Percentiles rank a stretch among this genome's conserved stretches.
Evolutionary conservation across 2,888 invertebrate genomes (phyloP).

Genomic region (Pollenia griseotomentosa): DNA sequence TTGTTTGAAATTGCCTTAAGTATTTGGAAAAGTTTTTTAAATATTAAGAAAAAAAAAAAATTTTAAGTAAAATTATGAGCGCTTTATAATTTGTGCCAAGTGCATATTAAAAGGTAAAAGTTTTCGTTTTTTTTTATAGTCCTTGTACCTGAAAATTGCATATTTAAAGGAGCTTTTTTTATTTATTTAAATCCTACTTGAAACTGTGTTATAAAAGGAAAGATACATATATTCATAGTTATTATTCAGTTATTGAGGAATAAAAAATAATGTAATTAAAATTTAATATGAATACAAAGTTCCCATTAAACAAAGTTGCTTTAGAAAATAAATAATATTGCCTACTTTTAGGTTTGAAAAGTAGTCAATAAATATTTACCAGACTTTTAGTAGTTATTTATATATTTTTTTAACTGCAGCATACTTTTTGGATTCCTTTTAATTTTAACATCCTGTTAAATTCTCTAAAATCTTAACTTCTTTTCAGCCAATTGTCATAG

Average conservation of each 20-base stretch:
- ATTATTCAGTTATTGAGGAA: too few relatives aligned
- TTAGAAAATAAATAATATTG: not conserved
- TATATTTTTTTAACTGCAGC: not conserved
- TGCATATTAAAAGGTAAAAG: constrained; percentile 39
- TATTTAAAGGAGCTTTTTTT: too few relatives aligned
- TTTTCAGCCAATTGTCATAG: not conserved
- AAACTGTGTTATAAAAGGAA: too few relatives aligned
- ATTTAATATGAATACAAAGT: too few relatives aligned
- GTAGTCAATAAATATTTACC: not conserved
- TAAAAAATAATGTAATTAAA: too few relatives aligned
- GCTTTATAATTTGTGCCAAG: constrained; percentile 28
- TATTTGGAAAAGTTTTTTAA: constrained; percentile 45
- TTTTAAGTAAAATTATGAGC: not conserved
- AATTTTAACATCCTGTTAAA: not conserved
- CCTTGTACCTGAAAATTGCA: too few relatives aligned
- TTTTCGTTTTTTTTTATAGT: not conserved
- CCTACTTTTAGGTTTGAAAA: not conserved
- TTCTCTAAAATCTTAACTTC: not conserved
- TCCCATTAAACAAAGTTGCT: not conserved
- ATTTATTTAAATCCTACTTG: too few relatives aligned
- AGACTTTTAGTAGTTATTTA: not conserved
- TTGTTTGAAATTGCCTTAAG: constrained; percentile 47
- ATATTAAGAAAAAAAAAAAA: constrained; percentile 12
- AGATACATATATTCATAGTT: too few relatives aligned
- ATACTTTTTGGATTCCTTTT: not conserved